A percentile compares a stretch with the other conserved stretches of the same genome.
Conservation (phyloP, 2,888 invertebrate species). For the Melinaea menophilus region DNA sequence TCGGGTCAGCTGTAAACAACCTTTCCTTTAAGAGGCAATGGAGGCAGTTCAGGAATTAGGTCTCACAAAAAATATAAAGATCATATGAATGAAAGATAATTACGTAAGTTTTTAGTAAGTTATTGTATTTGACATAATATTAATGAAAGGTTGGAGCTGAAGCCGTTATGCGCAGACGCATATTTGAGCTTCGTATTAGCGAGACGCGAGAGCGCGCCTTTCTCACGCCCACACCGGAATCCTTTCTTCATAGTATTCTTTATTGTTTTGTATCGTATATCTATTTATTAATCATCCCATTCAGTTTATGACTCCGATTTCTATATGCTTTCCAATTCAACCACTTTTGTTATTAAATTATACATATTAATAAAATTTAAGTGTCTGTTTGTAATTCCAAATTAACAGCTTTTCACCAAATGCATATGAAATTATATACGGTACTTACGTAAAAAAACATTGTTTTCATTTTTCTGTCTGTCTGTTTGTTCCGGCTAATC, state of each 20-base stretch:
- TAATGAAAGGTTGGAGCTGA: constrained; percentile 19
- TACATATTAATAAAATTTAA: too few species aligned
- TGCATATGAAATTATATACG: too few species aligned
- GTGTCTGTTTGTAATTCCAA: too few species aligned
- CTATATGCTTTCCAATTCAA: constrained; percentile 25
- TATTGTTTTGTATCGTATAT: constrained; percentile 37
- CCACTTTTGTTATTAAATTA: not conserved
- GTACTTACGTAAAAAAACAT: too few species aligned
- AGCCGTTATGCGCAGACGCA: constrained; percentile 36
- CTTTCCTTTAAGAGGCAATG: too few species aligned
- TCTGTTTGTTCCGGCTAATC: too few species aligned
- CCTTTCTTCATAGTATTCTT: constrained; percentile 53
- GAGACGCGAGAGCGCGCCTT: constrained; percentile 51
- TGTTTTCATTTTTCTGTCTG: too few species aligned
- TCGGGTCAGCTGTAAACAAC: too few species aligned
- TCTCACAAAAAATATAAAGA: too few species aligned
- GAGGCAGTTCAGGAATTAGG: too few species aligned
- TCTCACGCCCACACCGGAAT: constrained; percentile 64
- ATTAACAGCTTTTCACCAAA: too few species aligned
- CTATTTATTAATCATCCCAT: constrained; percentile 32
- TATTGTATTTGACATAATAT: constrained; percentile 24
- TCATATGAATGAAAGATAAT: too few species aligned
- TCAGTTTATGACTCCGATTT: constrained; percentile 22
- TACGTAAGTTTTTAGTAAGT: not conserved
- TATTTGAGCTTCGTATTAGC: constrained; percentile 67